Evolutionary conservation across 1,140 invertebrate species (phyloP).

Genomic region (Neodiprion virginianus): DNA sequence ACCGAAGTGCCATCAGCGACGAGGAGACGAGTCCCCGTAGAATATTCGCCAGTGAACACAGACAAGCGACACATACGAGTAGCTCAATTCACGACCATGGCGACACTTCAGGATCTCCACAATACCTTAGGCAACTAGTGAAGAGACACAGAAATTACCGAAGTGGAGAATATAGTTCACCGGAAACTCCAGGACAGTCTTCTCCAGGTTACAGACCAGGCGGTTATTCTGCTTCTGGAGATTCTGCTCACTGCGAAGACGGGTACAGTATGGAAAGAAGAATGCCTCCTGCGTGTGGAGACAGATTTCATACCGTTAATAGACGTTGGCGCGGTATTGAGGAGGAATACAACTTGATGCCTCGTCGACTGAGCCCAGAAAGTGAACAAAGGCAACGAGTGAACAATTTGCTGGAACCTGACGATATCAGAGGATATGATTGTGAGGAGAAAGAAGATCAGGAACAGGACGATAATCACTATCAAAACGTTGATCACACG

Average conservation of each 20-base stretch:
- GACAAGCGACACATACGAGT: not conserved
- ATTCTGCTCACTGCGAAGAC: not conserved
- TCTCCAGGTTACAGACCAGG: not conserved
- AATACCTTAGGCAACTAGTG: too few relatives aligned
- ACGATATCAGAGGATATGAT: not conserved
- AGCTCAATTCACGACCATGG: too few relatives aligned
- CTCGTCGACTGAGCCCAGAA: too few relatives aligned
- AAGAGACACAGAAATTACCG: too few relatives aligned
- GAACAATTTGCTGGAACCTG: not conserved
- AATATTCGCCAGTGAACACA: slow-evolving; percentile 1
- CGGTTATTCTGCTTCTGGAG: not conserved
- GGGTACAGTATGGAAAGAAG: not conserved
- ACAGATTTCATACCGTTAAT: too few relatives aligned
- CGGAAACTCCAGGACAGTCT: not conserved
- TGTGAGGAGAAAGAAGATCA: not conserved
- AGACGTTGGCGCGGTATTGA: too few relatives aligned
- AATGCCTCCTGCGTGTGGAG: not conserved
- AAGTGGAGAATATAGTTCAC: too few relatives aligned
- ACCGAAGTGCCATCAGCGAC: not conserved
- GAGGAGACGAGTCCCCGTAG: not conserved
- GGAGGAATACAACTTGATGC: too few relatives aligned
- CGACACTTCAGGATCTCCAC: too few relatives aligned
- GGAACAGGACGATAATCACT: not conserved
- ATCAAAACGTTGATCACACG: not conserved
- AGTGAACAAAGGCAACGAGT: too few relatives aligned